Base-by-base conservation (phyloP, 2,888 invertebrate genomes). In the Smittia aterrima region DNA sequence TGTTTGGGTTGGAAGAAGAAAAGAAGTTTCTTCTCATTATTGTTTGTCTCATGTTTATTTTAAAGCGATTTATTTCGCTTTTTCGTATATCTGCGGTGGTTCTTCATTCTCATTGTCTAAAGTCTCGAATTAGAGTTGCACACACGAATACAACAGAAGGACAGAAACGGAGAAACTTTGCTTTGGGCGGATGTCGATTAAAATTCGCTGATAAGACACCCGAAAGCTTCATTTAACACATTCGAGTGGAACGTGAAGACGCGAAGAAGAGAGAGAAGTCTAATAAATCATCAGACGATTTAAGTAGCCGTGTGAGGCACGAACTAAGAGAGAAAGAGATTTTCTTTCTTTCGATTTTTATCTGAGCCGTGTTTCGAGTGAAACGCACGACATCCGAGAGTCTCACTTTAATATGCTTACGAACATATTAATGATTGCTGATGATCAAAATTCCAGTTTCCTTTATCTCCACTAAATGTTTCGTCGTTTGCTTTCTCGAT, bases 171-270 rank as follows among this genome's bases (percentile, higher is more conserved):
- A 68, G 68, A 68, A 68, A 68, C 41, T 47, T 68, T 68, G 16
- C 54, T 71, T 71, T 71, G 54, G 54, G 70, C 70, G 70, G 70
- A 71, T 71, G 70, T 71, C 54, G 70, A 71, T 71, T 71, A 71
- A 32, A 71, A 54, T 71, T 71, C 47, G 32, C 54, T 47, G 70
- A 71, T 71, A 71, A 71, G 70, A 53, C 54, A 54, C 25, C 53
- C 13, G 7, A 24, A 47, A 54, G 54, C 54, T 71, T 54, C 47
- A 71, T 24, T 68, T 71, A 71, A 71, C 70, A 71, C 53, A 68
- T 22, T n/a, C n/a, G n/a, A n/a, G n/a, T n/a, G n/a, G 25, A 71
- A 71, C 18, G 70, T 9, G 25, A 27, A 16, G 16, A 53, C 13
- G 27, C 13, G 2, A 54, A 32, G 7, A 18, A 32, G 25, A 70